Evolutionary conservation across 2,113 vertebrate genomes (phyloP), one percentile per base, ranked within the genome.

Genomic region (Corapipo altera): DNA sequence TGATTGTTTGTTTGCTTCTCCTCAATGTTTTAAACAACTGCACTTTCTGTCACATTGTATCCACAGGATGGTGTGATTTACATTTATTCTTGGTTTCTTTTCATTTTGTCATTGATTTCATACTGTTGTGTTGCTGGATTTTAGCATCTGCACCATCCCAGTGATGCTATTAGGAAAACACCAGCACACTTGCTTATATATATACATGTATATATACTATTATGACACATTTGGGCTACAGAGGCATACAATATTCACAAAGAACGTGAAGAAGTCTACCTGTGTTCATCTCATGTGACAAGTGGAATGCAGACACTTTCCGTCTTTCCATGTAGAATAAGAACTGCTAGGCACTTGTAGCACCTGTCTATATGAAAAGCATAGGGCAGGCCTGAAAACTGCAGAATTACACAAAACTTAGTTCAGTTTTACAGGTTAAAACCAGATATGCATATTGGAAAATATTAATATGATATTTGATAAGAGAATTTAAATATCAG

Each of bases 281-380:
- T 78, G 11, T 12, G 26, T 52, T 80, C 26, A 24, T 12, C 18
- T 37, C 1, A 1, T 1, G 1, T 12, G 17, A 35, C 15, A 28
- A 82, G 39, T 12, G 12, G 32, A 64, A 82, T 2, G 6, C 26
- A 59, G 52, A 54, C 19, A 24, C 43, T 12, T 55, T 54, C 43
- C 23, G 17, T 70, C 43, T 52, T 39, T 32, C 24, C 11, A 44
- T 1, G 10, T 44, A 46, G 21, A 30, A 0, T 15, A 58, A 75
- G 32, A 82, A 58, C 43, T 49, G n/a, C 15, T 11, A 23, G 43
- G 12, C 23, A 26, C 30, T 61, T 52, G 21, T 26, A 35, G 64
- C 58, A 70, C 27, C 23, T 19, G 64, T 19, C 35, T 76, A 35
- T 90, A 76, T 22, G 26, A 59, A 82, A 95, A 39, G 18, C 35